Base-by-base conservation (phyloP, 1,140 invertebrate species). In the Oedothorax gibbosus region DNA sequence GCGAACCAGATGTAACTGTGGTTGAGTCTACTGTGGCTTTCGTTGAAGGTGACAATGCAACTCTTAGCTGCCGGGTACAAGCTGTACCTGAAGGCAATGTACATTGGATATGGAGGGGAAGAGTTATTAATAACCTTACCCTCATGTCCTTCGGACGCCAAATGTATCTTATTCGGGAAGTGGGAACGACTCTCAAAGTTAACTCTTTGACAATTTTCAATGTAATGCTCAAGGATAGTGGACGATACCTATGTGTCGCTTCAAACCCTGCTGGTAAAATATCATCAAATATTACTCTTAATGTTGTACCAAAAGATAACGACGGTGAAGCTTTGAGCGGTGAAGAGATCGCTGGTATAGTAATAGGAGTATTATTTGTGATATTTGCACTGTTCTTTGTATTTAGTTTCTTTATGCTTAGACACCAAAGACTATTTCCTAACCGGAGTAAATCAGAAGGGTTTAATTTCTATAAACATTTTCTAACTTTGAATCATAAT, bases 261-360 rank as follows among this genome's bases (percentile, higher is more conserved):
- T 95, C 96, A 88, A 99, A 99, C 90, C 93, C 94, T 77, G 96
- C 95, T 11, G 98, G 97, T 3, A 95, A 94, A 88, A 95, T 95
- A n/a, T 95, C 96, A 90, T 94, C 95, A 0, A 97, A 97, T 89
- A 97, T 96, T 88, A 97, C 96, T 9, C 91, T 97, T 12, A 94
- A 95, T 88, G 94, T 97, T 54, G 93, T 81, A 18, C 11, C 77
- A 57, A 91, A 93, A 62, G 92, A 94, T 92, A 21, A 77, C 11
- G 93, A 93, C 7, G 95, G 94, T 49, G 94, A 95, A 91, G 94
- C 94, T 0, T 90, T 97, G 15, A 95, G 94, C 10, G 95, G 94
- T 76, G 94, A 95, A 3, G 95, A 96, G 88, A 96, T 97, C 85
- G 95, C 95, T 3, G 95, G 95, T 5, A 91, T 97, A 51, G 95